phyloP scores from a whole-genome alignment of 2,888 invertebrate species.

The Pyrrhosoma nymphula region DNA sequence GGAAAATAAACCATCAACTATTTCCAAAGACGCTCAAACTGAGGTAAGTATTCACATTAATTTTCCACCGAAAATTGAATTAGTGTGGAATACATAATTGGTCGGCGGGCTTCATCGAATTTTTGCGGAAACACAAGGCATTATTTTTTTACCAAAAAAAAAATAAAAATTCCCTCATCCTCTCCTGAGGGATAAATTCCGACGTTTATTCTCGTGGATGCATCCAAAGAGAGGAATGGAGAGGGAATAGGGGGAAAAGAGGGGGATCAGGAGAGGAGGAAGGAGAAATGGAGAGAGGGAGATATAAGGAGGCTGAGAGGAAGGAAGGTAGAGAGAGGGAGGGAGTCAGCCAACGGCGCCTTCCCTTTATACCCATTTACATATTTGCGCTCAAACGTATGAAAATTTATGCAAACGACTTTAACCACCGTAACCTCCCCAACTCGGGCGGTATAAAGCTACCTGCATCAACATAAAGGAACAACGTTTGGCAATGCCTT shows the following conservation, averaged over 20 bases:
- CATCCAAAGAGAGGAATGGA: not conserved
- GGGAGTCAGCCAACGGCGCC: not conserved
- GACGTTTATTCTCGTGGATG: not conserved
- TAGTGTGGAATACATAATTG: constrained; percentile 28
- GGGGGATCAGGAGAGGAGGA: not conserved
- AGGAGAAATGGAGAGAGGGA: too few relatives aligned
- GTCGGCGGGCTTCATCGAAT: not conserved
- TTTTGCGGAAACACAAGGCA: constrained; percentile 35
- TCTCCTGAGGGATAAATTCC: not conserved
- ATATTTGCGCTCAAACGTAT: constrained; percentile 52
- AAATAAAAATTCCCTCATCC: constrained; percentile 9
- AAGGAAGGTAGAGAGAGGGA: not conserved
- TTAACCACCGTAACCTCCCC: constrained; percentile 56
- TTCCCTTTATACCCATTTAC: constrained; percentile 41
- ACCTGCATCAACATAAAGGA: constrained; percentile 36
- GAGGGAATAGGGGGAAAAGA: not conserved
- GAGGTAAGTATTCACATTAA: not conserved
- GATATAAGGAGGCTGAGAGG: too few relatives aligned
- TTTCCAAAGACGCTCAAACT: not conserved
- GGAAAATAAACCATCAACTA: not conserved
- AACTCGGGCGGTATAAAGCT: constrained; percentile 41
- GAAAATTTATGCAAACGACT: constrained; percentile 67
- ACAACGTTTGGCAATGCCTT: constrained; percentile 37
- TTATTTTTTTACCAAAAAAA: not conserved
- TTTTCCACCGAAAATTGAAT: not conserved